phyloP scores from a whole-genome alignment of 2,797 vertebrate genomes.

The Enteromius anoplus region DNA sequence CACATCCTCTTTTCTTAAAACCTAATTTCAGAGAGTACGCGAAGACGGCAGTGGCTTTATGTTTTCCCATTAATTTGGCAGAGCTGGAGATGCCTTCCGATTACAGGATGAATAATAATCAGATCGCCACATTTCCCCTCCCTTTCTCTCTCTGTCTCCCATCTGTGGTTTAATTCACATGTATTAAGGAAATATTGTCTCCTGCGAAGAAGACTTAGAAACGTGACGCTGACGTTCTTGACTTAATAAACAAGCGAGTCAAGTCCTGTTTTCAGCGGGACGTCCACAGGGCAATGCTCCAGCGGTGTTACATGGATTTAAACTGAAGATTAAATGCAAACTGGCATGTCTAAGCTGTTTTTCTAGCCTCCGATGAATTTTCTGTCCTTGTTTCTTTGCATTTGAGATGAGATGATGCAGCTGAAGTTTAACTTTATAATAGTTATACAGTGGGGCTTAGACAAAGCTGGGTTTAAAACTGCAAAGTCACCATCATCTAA shows the following conservation, averaged over 20 bases:
- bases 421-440: constrained; percentile 19
- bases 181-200: constrained; percentile 67
- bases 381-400: constrained; percentile 12
- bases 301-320: constrained; percentile 28
- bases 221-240: constrained; percentile 64
- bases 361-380: constrained; percentile 40
- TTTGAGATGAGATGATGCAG: constrained; percentile 28
- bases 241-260: constrained; percentile 71
- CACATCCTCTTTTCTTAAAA: constrained; percentile 64
- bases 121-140: constrained; percentile 46
- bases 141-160: constrained; percentile 3
- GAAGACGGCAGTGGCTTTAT: constrained; percentile 68
- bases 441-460: neutral
- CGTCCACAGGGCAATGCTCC: constrained; percentile 20
- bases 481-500: neutral
- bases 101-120: constrained; percentile 80
- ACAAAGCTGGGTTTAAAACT: neutral
- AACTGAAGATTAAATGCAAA: constrained; percentile 38
- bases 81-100: constrained; percentile 70
- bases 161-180: constrained; percentile 68
- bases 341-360: constrained; percentile 57
- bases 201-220: constrained; percentile 52
- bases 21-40: constrained; percentile 72
- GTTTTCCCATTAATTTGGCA: constrained; percentile 78
- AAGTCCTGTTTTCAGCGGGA: constrained; percentile 59